These are phyloP conservation scores for Epinotia ramella DNA, from an alignment of 2,888 invertebrate species.

Conservation along the genomic window DNA sequence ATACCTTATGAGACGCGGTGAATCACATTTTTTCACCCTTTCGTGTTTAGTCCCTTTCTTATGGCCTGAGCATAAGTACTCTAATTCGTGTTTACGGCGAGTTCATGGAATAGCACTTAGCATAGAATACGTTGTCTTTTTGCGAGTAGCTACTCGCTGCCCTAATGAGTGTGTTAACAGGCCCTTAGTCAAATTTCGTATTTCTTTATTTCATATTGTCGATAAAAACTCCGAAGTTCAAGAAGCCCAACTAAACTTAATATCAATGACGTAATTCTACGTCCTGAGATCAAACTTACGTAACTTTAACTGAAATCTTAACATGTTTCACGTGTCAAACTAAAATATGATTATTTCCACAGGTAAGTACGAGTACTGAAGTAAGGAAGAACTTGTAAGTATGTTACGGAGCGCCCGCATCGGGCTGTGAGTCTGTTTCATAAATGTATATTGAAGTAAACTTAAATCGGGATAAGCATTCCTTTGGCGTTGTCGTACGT, in stretches of 20 bases:
- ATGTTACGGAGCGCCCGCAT: constrained; percentile 18
- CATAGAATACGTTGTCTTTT: too few relatives aligned
- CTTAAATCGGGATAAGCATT: constrained; percentile 36
- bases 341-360: constrained; percentile 21
- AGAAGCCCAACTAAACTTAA: background rate
- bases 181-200: background rate
- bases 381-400: constrained; percentile 30
- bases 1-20: too few relatives aligned
- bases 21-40: too few relatives aligned
- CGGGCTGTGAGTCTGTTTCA: constrained; percentile 18
- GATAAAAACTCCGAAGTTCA: background rate
- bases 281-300: background rate
- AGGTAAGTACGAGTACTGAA: constrained; percentile 32
- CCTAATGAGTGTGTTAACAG: too few relatives aligned
- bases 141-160: too few relatives aligned
- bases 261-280: background rate
- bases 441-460: constrained; percentile 40
- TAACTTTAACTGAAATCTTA: constrained; percentile 7
- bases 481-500: constrained; percentile 8
- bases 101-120: too few relatives aligned
- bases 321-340: constrained; percentile 10
- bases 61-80: too few relatives aligned
- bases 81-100: too few relatives aligned
- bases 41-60: too few relatives aligned
- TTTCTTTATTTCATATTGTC: background rate